These are phyloP conservation scores for Indicator maculatus DNA, from an alignment of 2,113 vertebrate species.

Conservation along the genomic window DNA sequence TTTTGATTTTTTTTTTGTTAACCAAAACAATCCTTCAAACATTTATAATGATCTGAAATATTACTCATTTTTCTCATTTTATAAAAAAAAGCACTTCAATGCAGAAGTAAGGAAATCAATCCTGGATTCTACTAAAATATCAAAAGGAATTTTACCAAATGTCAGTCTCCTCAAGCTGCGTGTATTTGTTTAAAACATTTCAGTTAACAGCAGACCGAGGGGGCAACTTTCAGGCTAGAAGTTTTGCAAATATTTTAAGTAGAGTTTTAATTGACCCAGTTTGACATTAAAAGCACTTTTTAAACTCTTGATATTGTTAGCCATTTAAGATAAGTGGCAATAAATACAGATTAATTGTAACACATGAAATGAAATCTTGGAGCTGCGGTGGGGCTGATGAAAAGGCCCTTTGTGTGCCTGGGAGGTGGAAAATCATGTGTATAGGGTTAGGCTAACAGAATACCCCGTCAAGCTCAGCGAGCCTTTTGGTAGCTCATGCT, in stretches of 20 bases:
- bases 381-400: constrained; percentile 34
- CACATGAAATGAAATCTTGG: constrained; percentile 55
- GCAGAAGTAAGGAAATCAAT: constrained; percentile 25
- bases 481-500: constrained; percentile 70
- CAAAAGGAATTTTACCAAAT: constrained; percentile 21
- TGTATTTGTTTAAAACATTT: constrained; percentile 66
- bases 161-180: constrained; percentile 30
- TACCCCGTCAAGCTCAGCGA: constrained; percentile 53
- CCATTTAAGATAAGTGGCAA: constrained; percentile 78
- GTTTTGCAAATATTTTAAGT: constrained; percentile 75
- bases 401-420: constrained; percentile 71
- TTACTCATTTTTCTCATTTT: background rate
- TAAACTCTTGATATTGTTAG: constrained; percentile 75
- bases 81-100: background rate
- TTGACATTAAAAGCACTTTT: constrained; percentile 75
- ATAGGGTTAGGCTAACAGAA: constrained; percentile 70
- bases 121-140: constrained; percentile 21
- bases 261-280: constrained; percentile 75
- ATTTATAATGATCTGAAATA: background rate
- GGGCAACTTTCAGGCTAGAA: constrained; percentile 52
- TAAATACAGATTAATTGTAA: constrained; percentile 78
- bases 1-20: background rate
- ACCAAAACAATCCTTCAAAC: background rate
- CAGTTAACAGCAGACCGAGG: constrained; percentile 53
- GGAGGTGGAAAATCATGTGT: constrained; percentile 43